These are phyloP conservation scores for Solen grandis DNA, from an alignment of 1,140 invertebrate genomes.

Conservation along the genomic window DNA sequence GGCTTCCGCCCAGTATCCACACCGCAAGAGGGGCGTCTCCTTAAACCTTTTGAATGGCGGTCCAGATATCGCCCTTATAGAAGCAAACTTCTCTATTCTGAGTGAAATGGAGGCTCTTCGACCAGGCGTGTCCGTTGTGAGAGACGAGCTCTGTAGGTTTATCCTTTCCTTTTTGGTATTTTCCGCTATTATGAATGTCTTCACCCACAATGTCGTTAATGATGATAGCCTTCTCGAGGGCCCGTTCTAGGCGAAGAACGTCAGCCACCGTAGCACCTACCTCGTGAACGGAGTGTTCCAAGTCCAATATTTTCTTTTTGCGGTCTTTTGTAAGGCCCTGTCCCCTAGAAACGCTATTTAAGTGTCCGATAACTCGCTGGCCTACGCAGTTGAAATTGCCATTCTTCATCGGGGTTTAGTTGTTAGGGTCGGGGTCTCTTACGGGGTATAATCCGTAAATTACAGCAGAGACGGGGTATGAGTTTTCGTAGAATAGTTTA, in stretches of 20 bases:
- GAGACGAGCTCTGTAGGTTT: too few relatives aligned
- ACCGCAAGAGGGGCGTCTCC: slow-evolving; percentile 24
- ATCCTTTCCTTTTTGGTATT: not conserved
- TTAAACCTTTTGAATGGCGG: slow-evolving; percentile 11
- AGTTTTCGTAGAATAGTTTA: slow-evolving; percentile 13
- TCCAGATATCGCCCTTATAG: slow-evolving; percentile 34
- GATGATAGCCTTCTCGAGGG: slow-evolving; percentile 22
- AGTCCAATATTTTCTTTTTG: not conserved
- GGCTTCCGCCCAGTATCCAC: slow-evolving; percentile 21
- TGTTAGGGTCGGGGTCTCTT: slow-evolving; percentile 26
- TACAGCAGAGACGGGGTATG: slow-evolving; percentile 39
- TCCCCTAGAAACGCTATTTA: not conserved
- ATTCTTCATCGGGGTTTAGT: slow-evolving; percentile 30
- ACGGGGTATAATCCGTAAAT: slow-evolving; percentile 31
- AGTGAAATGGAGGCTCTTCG: too few relatives aligned
- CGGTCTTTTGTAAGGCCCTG: not conserved
- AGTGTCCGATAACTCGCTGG: slow-evolving; percentile 24
- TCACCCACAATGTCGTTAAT: slow-evolving; percentile 29
- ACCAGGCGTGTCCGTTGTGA: too few relatives aligned
- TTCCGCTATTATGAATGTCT: slow-evolving; percentile 40
- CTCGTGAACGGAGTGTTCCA: slow-evolving; percentile 28
- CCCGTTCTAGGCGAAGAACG: slow-evolving; percentile 3
- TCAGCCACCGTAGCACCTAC: slow-evolving; percentile 1
- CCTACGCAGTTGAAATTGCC: slow-evolving; percentile 32
- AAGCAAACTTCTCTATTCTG: too few relatives aligned